Base-by-base conservation (phyloP, 2,888 invertebrate genomes). In the Stenotaenia linearis region DNA sequence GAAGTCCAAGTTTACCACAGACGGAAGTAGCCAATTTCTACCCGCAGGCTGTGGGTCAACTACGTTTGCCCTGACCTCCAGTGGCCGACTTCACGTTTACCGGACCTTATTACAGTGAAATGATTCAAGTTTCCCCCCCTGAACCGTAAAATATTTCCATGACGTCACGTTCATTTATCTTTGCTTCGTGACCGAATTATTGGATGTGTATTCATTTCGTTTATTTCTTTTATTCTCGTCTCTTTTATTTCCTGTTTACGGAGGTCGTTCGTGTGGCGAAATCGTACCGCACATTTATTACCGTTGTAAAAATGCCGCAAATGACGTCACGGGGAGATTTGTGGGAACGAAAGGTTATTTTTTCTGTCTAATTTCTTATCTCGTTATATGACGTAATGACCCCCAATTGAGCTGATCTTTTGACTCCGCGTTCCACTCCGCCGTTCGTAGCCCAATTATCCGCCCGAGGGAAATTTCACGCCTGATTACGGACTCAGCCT, bases 381-480 rank as follows among this genome's bases (percentile, higher is more conserved):
- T 69, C 69, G 69, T 69, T 69, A 69, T 69, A 9, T 69, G 69
- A 69, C 69, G 69, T 69, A 69, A 69, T 69, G 69, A 69, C 28
- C 69, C 69, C 69, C 69, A 69, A 69, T 69, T 69, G 69, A 28
- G 69, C 69, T 69, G 69, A 69, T 69, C 69, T 28, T 69, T 69
- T 69, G 69, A 69, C 69, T 69, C 69, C 25, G 69, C 25, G 69
- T 69, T 69, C 69, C 69, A 69, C 69, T 69, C 69, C 69, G 69
- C 6, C 28, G 69, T 69, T 69, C 69, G 69, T 25, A 28, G 69
- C 69, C 69, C 28, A 69, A 56, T 69, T 69, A 69, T 69, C 69
- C 69, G 69, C 69, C 69, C 69, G 69, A 69, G 69, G 28, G 69
- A 69, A 69, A 69, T 69, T 69, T 69, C 28, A 69, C 69, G 69